Evolutionary conservation across 2,797 vertebrate genomes (phyloP), one percentile per base, ranked within the genome.

Genomic region (Setipinna tenuifilis): DNA sequence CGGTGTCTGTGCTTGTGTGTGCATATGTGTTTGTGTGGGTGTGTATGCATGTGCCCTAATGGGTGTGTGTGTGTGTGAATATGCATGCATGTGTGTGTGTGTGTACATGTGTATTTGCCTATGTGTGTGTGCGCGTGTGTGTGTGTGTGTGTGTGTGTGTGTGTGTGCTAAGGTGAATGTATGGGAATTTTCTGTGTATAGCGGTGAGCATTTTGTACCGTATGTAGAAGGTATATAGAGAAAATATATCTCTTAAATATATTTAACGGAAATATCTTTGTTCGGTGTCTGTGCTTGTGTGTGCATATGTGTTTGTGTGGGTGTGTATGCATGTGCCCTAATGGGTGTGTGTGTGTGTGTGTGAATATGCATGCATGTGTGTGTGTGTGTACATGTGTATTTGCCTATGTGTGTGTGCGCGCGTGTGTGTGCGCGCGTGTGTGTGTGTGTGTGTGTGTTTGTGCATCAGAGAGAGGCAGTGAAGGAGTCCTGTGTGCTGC

Each of bases 401-500:
- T 23, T 35, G 46, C 75, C 44, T 83, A n/a, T 83, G 61, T 71
- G 46, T 19, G 84, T 82, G 62, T 54, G 44, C 46, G 58, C 82
- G 86, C 75, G 48, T 48, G 23, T 81, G 28, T 44, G 48, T 68
- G 23, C 48, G 62, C 85, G 82, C 82, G 50, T 78, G n/a, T 54
- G 80, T 68, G 21, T 61, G 14, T 62, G 59, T 31, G 46, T 28
- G 82, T 84, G 44, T 84, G 82, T 88, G 86, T 59, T 78, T 85
- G 84, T 31, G 84, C 81, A 23, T 0, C 10, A 31, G 58, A 23
- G 71, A 2, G 65, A 16, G 65, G 12, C 65, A 31, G 11, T 71
- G 28, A 35, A 83, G 84, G 85, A 85, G 88, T 87, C 87, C 61
- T n/a, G 85, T 82, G 61, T 84, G 80, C 31, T 65, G 44, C 48